These are phyloP conservation scores for Petrocephalus microphthalmus DNA, from an alignment of 2,113 vertebrate species.

Conservation along the genomic window DNA sequence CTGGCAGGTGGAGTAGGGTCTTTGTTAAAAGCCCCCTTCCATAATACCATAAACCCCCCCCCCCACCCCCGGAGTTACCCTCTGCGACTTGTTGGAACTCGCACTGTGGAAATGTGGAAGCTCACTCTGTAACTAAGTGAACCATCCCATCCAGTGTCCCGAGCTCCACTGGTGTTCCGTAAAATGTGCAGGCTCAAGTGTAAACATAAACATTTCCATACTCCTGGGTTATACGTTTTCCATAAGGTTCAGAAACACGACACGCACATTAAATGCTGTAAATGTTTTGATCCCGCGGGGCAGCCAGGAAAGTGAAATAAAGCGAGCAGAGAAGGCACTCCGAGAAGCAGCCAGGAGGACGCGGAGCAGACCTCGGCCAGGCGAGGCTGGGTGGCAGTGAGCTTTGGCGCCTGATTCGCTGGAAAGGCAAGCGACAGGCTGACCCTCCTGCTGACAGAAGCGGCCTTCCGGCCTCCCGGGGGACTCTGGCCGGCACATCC, in stretches of 20 bases:
- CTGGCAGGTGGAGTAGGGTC: slow-evolving; percentile 34
- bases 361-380: not conserved
- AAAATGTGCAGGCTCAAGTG: not conserved
- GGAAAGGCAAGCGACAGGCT: slow-evolving; percentile 9
- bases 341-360: not conserved
- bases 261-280: not conserved
- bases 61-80: slow-evolving; percentile 30
- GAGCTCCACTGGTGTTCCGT: not conserved
- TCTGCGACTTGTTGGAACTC: slow-evolving; percentile 30
- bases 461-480: slow-evolving; percentile 19
- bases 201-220: not conserved
- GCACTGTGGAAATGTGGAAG: slow-evolving; percentile 16
- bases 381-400: not conserved
- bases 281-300: not conserved
- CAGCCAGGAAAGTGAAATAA: not conserved
- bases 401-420: not conserved
- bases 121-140: slow-evolving; percentile 22
- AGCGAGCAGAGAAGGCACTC: not conserved
- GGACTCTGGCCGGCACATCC: slow-evolving; percentile 23
- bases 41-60: slow-evolving; percentile 25
- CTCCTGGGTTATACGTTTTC: not conserved
- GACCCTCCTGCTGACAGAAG: not conserved
- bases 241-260: not conserved
- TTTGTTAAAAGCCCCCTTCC: slow-evolving; percentile 26
- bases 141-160: not conserved